Base-by-base conservation (phyloP, 2,888 invertebrate species). In the Kryphioiulus occultus region DNA sequence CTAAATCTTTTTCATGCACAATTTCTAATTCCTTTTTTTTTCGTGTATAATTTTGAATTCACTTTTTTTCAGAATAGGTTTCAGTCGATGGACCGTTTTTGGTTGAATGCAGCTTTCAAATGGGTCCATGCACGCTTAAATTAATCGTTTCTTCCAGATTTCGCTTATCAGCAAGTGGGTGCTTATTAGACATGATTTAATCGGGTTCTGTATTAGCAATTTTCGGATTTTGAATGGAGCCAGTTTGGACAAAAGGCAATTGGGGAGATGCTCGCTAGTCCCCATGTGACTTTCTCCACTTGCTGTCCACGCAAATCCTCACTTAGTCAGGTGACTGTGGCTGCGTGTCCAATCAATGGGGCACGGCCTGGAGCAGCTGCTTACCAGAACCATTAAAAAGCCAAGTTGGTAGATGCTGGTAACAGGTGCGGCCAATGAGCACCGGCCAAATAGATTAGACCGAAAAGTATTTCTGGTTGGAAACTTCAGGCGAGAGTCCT, bases 401-500 rank as follows among this genome's bases (percentile, higher is more conserved):
- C 83, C 35, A 82, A 82, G 30, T 82, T 17, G 83, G 35, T 10
- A 30, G 83, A 32, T 30, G 83, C 83, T 82, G 83, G 83, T 82
- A 82, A 82, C 83, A 82, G 83, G 83, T 82, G 83, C 83, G 83
- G 35, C 83, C 83, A 82, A 82, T 82, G 30, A 35, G 83, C 83
- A 82, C 83, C 83, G 83, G 35, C 83, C 83, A 82, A 82, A 82
- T 35, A 82, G 83, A 82, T 82, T 82, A 82, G 83, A 15, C 83
- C 83, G 83, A 82, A 82, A 82, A 35, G 30, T 32, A 82, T 35
- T 82, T 82, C 53, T 53, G 53, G 53, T 53, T 53, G 53, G 19
- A 53, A 53, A 53, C 53, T 53, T 53, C 53, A 53, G 53, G 53
- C 53, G 53, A 53, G 53, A 53, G 53, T 53, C 53, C 53, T 53